These are phyloP conservation scores for Centropristis striata DNA, from an alignment of 2,113 vertebrate species.

Conservation along the genomic window DNA sequence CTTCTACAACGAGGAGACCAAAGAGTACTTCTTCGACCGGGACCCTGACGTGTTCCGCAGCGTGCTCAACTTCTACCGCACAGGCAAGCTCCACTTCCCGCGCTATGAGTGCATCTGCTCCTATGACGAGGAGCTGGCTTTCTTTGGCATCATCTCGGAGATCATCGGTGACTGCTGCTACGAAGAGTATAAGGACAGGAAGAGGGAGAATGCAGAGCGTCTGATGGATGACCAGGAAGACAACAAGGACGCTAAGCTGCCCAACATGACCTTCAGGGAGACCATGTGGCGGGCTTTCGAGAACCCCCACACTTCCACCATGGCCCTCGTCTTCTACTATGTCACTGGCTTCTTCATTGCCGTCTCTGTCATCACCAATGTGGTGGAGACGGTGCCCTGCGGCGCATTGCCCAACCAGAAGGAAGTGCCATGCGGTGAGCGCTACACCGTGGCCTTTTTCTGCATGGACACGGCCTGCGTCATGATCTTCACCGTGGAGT, in stretches of 20 bases:
- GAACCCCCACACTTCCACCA: constrained; percentile 99
- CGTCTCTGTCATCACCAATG: constrained; percentile 97
- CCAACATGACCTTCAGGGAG: constrained; percentile 95
- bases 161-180: constrained; percentile 99
- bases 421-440: constrained; percentile 96
- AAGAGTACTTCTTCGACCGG: constrained; percentile 99
- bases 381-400: constrained; percentile 97
- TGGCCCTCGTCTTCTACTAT: constrained; percentile 99
- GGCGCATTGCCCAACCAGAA: constrained; percentile 90
- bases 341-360: constrained; percentile 99
- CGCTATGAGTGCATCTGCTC: constrained; percentile 97
- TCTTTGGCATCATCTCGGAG: constrained; percentile 97
- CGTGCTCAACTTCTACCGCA: constrained; percentile 98
- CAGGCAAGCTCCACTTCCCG: constrained; percentile 97
- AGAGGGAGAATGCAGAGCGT: constrained; percentile 94
- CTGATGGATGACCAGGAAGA: constrained; percentile 98
- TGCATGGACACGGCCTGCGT: constrained; percentile 99
- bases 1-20: constrained; percentile 98
- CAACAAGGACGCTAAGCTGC: constrained; percentile 93
- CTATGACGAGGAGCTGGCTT: constrained; percentile 97
- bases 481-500: constrained; percentile 99
- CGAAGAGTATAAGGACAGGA: constrained; percentile 99
- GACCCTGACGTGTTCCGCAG: constrained; percentile 96
- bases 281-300: constrained; percentile 99
- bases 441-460: constrained; percentile 96